Evolutionary conservation across 1,140 invertebrate species (phyloP).

Genomic region (Drosophila baimaii): DNA sequence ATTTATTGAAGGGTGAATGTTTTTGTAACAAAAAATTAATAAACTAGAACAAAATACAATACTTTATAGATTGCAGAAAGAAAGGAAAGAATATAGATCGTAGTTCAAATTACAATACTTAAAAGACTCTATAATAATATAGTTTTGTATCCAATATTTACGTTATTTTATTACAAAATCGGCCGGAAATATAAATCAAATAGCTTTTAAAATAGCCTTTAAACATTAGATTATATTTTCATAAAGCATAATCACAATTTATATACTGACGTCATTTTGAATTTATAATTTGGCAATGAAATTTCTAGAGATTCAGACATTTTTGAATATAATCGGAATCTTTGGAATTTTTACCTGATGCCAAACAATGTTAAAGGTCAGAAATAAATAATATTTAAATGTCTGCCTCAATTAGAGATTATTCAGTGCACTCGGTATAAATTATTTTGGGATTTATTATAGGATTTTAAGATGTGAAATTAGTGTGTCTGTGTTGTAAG

Average conservation of each 20-base stretch:
- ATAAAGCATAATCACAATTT: background rate
- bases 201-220: background rate
- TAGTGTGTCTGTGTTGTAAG: background rate
- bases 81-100: fast-evolving
- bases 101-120: background rate
- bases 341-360: background rate
- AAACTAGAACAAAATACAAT: background rate
- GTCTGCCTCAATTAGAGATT: background rate
- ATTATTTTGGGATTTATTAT: background rate
- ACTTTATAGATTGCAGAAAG: background rate
- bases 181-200: background rate
- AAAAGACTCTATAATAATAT: background rate
- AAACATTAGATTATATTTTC: background rate
- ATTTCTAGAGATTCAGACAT: background rate
- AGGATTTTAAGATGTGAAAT: background rate
- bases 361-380: background rate
- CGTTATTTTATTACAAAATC: background rate
- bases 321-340: background rate
- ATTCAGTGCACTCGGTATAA: background rate
- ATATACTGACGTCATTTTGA: background rate
- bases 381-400: background rate
- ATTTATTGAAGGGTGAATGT: background rate
- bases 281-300: background rate
- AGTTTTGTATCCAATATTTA: background rate
- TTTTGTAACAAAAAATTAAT: background rate